Evolutionary conservation across 2,797 vertebrate genomes (phyloP).

Genomic region (Scleropages formosus): DNA sequence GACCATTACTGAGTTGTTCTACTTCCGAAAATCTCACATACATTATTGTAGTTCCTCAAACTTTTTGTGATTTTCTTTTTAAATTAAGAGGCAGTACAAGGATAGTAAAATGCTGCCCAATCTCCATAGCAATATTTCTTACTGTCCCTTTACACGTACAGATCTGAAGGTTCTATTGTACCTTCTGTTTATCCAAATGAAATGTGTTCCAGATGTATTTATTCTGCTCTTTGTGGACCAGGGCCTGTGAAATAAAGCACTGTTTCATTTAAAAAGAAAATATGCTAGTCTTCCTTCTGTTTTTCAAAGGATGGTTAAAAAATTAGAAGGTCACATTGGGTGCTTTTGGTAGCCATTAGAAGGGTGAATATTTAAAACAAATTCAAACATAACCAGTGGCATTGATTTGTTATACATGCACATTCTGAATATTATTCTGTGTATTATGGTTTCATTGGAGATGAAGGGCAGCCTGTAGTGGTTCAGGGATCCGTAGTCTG

Average conservation of each 20-base stretch:
- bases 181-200: constrained; percentile 70
- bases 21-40: too few species aligned
- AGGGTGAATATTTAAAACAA: constrained; percentile 33
- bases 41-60: background rate
- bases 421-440: constrained; percentile 24
- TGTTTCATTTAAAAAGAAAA: constrained; percentile 64
- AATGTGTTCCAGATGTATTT: constrained; percentile 80
- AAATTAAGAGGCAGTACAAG: constrained; percentile 47
- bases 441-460: constrained; percentile 43
- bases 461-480: constrained; percentile 51
- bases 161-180: constrained; percentile 71
- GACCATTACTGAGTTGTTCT: background rate
- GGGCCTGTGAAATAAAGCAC: constrained; percentile 58
- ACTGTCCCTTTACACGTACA: constrained; percentile 66
- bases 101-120: constrained; percentile 55
- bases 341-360: constrained; percentile 45
- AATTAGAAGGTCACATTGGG: constrained; percentile 46
- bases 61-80: constrained; percentile 37
- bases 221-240: constrained; percentile 62
- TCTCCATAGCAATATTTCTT: constrained; percentile 35
- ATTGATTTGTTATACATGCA: constrained; percentile 43
- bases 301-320: constrained; percentile 50
- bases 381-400: constrained; percentile 48
- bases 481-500: constrained; percentile 43
- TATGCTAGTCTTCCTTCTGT: constrained; percentile 51